Evolutionary conservation across 2,797 vertebrate species (phyloP).

Genomic region (Triplophysa bombifrons): DNA sequence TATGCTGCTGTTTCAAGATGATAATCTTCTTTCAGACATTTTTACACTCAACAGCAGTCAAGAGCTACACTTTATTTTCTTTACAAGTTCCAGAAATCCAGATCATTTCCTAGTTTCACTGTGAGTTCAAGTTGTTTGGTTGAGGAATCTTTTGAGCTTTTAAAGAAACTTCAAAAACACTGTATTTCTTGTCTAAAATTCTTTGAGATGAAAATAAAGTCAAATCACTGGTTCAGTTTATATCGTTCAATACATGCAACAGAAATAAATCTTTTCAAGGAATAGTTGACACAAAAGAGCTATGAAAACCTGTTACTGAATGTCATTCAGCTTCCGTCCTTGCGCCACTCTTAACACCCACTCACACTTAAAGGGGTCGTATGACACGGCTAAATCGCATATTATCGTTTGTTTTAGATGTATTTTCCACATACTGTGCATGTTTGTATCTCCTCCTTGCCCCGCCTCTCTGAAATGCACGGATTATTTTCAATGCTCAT

Average conservation of each 20-base stretch:
- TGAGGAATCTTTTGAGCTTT: neutral
- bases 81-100: neutral
- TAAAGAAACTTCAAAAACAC: neutral
- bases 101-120: neutral
- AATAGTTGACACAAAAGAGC: neutral
- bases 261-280: neutral
- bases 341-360: constrained; percentile 2
- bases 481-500: too few species aligned
- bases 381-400: too few species aligned
- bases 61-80: neutral
- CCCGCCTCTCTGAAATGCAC: too few species aligned
- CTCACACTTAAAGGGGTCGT: neutral
- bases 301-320: constrained; percentile 15
- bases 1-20: neutral
- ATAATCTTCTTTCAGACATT: constrained; percentile 3
- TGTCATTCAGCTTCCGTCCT: constrained; percentile 39
- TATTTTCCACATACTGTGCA: too few species aligned
- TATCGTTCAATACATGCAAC: neutral
- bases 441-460: too few species aligned
- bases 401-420: too few species aligned
- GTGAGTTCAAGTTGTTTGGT: neutral
- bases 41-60: neutral
- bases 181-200: neutral
- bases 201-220: neutral
- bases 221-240: neutral